phyloP scores from a whole-genome alignment of 2,113 vertebrate species.

The Lepidothrix coronata region DNA sequence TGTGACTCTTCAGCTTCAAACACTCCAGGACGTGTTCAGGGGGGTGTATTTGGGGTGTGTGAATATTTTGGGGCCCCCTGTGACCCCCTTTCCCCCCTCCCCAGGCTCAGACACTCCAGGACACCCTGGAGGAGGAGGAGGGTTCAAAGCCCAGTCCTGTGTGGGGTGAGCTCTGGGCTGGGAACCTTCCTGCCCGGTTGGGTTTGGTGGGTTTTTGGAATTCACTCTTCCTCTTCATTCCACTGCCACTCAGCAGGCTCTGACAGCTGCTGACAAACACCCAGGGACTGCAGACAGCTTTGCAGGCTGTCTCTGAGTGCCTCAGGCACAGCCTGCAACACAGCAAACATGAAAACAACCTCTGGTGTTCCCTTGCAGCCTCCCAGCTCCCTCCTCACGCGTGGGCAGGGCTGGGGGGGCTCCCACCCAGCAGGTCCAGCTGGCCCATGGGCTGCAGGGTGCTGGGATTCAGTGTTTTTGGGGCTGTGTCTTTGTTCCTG shows the following conservation, averaged over 20 bases:
- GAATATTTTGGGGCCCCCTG: too few relatives aligned
- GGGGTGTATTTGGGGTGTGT: too few relatives aligned
- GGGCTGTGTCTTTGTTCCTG: neutral
- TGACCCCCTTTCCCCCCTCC: too few relatives aligned
- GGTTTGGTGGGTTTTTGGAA: neutral
- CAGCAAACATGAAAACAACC: neutral
- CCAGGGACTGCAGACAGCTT: conserved; percentile 23
- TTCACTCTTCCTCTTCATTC: conserved; percentile 16
- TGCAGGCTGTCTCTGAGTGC: neutral
- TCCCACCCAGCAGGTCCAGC: neutral
- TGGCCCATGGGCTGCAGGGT: neutral
- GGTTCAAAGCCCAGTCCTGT: neutral
- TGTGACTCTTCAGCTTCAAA: neutral
- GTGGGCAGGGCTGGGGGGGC: neutral
- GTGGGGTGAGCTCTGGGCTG: neutral
- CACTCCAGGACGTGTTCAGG: too few relatives aligned
- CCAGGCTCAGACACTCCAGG: too few relatives aligned
- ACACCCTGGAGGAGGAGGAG: neutral
- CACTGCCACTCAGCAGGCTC: conserved; percentile 14
- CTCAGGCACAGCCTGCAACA: conserved; percentile 11
- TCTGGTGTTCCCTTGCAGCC: neutral
- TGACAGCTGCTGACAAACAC: conserved; percentile 45
- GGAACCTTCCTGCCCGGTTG: neutral
- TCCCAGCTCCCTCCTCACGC: neutral
- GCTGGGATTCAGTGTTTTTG: neutral